phyloP scores from a whole-genome alignment of 2,797 vertebrate species.

The Glyptemys insculpta region DNA sequence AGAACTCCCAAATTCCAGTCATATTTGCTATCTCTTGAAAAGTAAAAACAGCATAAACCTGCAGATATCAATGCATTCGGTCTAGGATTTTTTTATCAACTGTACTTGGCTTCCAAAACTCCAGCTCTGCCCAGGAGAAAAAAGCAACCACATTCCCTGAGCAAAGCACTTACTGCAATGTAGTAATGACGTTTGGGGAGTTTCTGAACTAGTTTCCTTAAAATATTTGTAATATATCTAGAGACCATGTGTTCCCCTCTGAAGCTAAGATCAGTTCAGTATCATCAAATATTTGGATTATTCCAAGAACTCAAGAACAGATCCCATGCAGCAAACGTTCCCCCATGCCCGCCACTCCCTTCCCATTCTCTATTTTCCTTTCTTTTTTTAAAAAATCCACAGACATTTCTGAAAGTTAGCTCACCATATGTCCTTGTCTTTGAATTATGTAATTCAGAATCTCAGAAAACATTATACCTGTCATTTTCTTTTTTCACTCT shows the following conservation, averaged over 20 bases:
- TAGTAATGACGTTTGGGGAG: neutral
- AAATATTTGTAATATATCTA: neutral
- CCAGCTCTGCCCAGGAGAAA: neutral
- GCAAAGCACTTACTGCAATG: neutral
- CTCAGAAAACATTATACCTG: neutral
- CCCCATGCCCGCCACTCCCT: accelerated
- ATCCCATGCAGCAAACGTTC: neutral
- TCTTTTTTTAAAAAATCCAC: conserved; percentile 7
- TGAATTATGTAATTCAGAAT: neutral
- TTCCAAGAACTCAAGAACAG: neutral
- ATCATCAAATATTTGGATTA: neutral
- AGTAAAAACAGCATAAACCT: neutral
- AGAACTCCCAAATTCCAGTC: neutral
- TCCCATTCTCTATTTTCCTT: neutral
- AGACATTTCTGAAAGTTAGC: neutral
- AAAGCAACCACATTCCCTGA: neutral
- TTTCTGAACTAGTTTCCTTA: neutral
- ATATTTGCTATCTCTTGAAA: neutral
- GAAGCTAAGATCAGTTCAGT: neutral
- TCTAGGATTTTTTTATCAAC: conserved; percentile 25
- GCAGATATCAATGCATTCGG: neutral
- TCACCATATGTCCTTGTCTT: neutral
- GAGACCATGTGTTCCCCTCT: accelerated
- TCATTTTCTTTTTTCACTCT: neutral
- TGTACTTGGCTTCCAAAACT: conserved; percentile 1